Percentiles rank a stretch among this genome's conserved stretches.
Evolutionary conservation across 2,888 invertebrate genomes (phyloP).

Genomic region (Cephus rjabovi): DNA sequence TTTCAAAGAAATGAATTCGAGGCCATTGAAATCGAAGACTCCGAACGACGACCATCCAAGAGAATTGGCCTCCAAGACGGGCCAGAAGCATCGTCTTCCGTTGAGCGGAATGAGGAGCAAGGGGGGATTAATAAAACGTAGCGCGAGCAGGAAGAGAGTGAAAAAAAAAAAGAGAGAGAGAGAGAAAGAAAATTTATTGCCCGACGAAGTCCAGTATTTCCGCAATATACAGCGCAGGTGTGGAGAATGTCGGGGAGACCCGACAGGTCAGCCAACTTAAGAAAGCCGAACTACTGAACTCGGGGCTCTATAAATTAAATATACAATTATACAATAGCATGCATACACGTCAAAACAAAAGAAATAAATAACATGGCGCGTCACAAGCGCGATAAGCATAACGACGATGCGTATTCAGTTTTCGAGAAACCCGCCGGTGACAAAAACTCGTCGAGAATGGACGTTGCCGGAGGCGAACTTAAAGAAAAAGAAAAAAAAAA

Average conservation of each 20-base stretch:
- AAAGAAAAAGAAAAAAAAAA: not conserved
- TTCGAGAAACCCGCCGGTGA: not conserved
- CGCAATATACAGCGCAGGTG: slow-evolving; percentile 66
- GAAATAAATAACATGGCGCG: not conserved
- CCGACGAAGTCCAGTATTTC: slow-evolving; percentile 62
- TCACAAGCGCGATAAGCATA: not conserved
- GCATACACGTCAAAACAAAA: too few species aligned
- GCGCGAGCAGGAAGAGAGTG: slow-evolving; percentile 25
- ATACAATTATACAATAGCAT: not conserved
- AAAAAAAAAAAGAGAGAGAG: slow-evolving; percentile 22
- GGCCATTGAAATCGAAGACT: not conserved
- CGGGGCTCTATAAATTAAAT: not conserved
- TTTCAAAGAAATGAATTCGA: not conserved
- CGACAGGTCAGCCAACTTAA: slow-evolving; percentile 4
- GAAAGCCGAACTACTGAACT: not conserved
- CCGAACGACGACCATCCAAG: slow-evolving; percentile 6
- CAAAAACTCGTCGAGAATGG: not conserved
- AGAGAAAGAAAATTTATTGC: slow-evolving; percentile 52
- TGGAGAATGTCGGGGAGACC: slow-evolving; percentile 55
- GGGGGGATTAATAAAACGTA: slow-evolving; percentile 1
- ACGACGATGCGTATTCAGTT: not conserved
- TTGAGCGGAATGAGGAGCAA: not conserved
- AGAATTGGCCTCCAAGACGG: slow-evolving; percentile 37
- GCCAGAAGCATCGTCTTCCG: not conserved
- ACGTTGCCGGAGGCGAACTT: not conserved